phyloP scores from a whole-genome alignment of 2,797 vertebrate species.

The Zenarchopterus dispar region DNA sequence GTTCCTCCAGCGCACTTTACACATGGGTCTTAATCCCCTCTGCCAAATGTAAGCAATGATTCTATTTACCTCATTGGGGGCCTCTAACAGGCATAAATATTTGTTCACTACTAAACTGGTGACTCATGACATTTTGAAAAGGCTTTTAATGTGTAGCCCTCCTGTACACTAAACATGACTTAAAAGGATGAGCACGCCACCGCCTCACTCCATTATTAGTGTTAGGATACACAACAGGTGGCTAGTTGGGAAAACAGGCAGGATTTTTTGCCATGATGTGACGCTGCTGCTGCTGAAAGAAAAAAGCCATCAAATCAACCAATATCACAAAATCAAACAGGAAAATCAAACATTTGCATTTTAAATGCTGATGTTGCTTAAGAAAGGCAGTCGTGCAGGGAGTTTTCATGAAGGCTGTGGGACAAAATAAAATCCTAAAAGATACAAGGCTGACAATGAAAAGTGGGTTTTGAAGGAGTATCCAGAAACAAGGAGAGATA shows the following conservation, averaged over 20 bases:
- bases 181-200: slow-evolving; percentile 71
- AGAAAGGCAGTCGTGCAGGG: background rate
- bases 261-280: slow-evolving; percentile 59
- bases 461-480: background rate
- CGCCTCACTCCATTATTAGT: slow-evolving; percentile 70
- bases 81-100: slow-evolving; percentile 85
- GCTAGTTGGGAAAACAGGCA: slow-evolving; percentile 62
- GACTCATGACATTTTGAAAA: slow-evolving; percentile 85
- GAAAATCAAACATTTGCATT: slow-evolving; percentile 2
- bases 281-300: slow-evolving; percentile 49
- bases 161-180: slow-evolving; percentile 77
- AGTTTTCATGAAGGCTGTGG: too few relatives aligned
- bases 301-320: slow-evolving; percentile 41
- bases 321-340: slow-evolving; percentile 37
- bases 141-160: slow-evolving; percentile 75
- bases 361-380: slow-evolving; percentile 11
- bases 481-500: slow-evolving; percentile 7
- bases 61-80: slow-evolving; percentile 84
- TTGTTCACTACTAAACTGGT: slow-evolving; percentile 83
- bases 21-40: slow-evolving; percentile 63
- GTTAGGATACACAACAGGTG: slow-evolving; percentile 79
- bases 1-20: slow-evolving; percentile 53
- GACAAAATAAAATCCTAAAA: background rate
- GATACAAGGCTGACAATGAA: background rate
- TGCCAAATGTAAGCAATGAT: slow-evolving; percentile 81